Evolutionary conservation across 2,888 invertebrate species (phyloP).

Genomic region (Pachycephus smyrnensis): DNA sequence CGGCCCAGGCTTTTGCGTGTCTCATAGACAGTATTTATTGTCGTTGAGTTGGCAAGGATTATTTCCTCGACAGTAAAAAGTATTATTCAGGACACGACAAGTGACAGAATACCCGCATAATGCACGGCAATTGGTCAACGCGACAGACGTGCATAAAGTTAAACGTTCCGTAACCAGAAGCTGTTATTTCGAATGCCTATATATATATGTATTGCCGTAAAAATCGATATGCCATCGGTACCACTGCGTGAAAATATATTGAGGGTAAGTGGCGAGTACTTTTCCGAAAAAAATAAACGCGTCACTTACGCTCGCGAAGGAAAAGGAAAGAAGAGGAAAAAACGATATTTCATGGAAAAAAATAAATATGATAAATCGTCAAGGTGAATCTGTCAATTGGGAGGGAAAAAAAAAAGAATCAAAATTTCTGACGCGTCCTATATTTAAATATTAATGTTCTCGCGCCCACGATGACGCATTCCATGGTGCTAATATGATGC

Average conservation of each 20-base stretch:
- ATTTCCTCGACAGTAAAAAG: not conserved
- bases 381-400: not conserved
- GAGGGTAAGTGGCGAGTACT: not conserved
- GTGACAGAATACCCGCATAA: slow-evolving; percentile 1
- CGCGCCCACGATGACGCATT: slow-evolving; percentile 1
- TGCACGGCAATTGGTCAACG: slow-evolving; percentile 36
- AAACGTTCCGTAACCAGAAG: slow-evolving; percentile 15
- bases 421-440: not conserved
- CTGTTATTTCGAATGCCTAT: not conserved
- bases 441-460: slow-evolving; percentile 2
- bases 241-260: not conserved
- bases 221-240: not conserved
- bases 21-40: not conserved
- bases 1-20: not conserved
- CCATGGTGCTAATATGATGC: slow-evolving; percentile 9
- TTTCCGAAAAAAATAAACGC: not conserved
- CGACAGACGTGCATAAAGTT: slow-evolving; percentile 42
- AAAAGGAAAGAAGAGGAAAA: not conserved
- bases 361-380: not conserved
- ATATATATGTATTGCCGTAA: not conserved
- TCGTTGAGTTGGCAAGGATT: not conserved
- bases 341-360: not conserved
- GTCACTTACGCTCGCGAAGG: not conserved
- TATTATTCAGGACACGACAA: slow-evolving; percentile 3
- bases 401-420: not conserved